Conservation (phyloP, 2,888 invertebrate genomes). For the Congeria kusceri region DNA sequence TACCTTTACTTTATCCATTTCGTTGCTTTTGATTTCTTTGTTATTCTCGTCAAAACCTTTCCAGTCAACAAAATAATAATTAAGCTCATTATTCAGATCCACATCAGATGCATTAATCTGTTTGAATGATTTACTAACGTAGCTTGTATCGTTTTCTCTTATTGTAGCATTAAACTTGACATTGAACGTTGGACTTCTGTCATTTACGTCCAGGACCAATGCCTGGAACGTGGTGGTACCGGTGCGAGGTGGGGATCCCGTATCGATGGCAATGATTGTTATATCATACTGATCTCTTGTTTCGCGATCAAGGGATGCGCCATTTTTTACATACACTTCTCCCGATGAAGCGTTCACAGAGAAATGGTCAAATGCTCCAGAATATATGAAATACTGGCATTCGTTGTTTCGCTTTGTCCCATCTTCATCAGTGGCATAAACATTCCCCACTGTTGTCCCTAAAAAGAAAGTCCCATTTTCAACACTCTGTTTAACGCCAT, state of each 20-base stretch:
- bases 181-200: conserved; percentile 68
- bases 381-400: conserved; percentile 42
- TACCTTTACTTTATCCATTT: too few species aligned
- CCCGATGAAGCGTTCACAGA: conserved; percentile 42
- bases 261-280: conserved; percentile 71
- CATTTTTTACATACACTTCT: conserved; percentile 39
- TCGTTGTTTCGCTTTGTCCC: conserved; percentile 43
- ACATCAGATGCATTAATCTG: conserved; percentile 30
- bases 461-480: neutral
- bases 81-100: conserved; percentile 25
- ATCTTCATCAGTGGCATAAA: conserved; percentile 45
- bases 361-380: conserved; percentile 50
- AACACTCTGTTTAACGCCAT: too few species aligned
- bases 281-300: conserved; percentile 57
- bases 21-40: conserved; percentile 7
- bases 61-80: conserved; percentile 23
- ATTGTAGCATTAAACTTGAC: neutral
- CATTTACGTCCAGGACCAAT: conserved; percentile 75
- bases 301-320: conserved; percentile 48
- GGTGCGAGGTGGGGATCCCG: conserved; percentile 63
- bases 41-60: conserved; percentile 36
- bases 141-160: conserved; percentile 17
- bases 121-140: neutral
- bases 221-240: conserved; percentile 72
- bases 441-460: conserved; percentile 23